Conservation (phyloP, 2,797 vertebrate genomes). For the Notolabrus celidotus region DNA sequence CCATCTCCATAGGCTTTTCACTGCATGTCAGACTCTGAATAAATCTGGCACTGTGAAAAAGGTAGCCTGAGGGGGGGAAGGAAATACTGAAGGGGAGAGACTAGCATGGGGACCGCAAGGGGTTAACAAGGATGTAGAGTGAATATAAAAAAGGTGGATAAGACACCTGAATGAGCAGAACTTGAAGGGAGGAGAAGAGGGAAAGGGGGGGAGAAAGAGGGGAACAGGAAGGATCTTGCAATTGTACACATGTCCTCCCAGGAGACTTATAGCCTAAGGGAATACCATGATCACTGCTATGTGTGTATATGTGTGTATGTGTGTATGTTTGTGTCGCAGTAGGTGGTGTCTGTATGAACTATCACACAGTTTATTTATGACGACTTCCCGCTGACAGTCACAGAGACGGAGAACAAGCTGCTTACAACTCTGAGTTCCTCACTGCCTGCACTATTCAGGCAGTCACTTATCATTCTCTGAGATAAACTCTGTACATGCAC, state of each 20-base stretch:
- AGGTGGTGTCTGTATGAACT: conserved; percentile 74
- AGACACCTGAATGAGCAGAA: conserved; percentile 53
- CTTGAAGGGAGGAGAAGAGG: conserved; percentile 25
- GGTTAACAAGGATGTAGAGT: conserved; percentile 50
- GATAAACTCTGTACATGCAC: conserved; percentile 18
- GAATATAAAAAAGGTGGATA: conserved; percentile 53
- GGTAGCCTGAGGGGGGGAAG: conserved; percentile 51
- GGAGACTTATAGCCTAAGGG: conserved; percentile 68
- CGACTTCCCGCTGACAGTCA: conserved; percentile 62
- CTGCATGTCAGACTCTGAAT: conserved; percentile 68
- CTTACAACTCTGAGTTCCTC: conserved; percentile 50
- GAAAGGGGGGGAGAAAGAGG: conserved; percentile 23
- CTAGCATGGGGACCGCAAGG: conserved; percentile 27
- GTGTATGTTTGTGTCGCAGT: conserved; percentile 51
- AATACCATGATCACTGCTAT: conserved; percentile 66
- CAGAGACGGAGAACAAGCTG: conserved; percentile 63
- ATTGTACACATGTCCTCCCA: conserved; percentile 62
- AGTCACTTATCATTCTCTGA: conserved; percentile 30
- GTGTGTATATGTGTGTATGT: conserved; percentile 30
- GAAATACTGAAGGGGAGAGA: conserved; percentile 17
- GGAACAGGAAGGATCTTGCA: conserved; percentile 65
- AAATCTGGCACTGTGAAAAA: conserved; percentile 66
- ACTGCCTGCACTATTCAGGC: conserved; percentile 27
- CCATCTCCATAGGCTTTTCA: conserved; percentile 74
- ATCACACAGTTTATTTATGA: conserved; percentile 82